Evolutionary conservation across 2,113 vertebrate genomes (phyloP).

Genomic region (Drymodes brunneopygia): DNA sequence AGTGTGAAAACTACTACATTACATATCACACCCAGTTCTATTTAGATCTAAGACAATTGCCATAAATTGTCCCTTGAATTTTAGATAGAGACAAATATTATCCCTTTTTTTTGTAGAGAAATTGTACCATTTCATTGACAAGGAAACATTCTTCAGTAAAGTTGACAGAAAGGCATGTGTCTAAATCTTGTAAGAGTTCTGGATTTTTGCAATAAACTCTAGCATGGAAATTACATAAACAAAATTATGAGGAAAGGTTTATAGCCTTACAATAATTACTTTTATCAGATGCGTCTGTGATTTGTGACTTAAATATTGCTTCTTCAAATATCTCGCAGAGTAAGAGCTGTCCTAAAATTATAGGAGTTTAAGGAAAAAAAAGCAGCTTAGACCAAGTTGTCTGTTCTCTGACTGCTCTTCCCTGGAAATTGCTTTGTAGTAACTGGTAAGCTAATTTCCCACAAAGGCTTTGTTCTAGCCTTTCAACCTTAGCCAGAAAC

Average conservation of each 20-base stretch:
- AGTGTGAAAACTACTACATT: background rate
- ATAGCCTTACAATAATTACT: background rate
- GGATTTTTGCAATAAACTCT: background rate
- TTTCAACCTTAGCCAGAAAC: background rate
- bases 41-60: background rate
- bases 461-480: background rate
- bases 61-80: background rate
- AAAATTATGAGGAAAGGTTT: background rate
- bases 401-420: background rate
- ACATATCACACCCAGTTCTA: background rate
- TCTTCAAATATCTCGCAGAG: background rate
- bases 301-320: background rate
- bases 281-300: background rate
- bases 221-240: background rate
- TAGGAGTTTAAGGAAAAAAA: accelerated
- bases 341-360: background rate
- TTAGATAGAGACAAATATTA: background rate
- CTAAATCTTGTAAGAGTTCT: background rate
- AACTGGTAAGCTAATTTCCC: background rate
- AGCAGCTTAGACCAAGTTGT: background rate
- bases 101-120: background rate
- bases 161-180: background rate
- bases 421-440: background rate
- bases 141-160: background rate
- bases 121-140: background rate